Percentiles rank a stretch among this genome's conserved stretches.
Evolutionary conservation across 2,888 invertebrate species (phyloP).

Genomic region (Caenorhabditis drosophilae): DNA sequence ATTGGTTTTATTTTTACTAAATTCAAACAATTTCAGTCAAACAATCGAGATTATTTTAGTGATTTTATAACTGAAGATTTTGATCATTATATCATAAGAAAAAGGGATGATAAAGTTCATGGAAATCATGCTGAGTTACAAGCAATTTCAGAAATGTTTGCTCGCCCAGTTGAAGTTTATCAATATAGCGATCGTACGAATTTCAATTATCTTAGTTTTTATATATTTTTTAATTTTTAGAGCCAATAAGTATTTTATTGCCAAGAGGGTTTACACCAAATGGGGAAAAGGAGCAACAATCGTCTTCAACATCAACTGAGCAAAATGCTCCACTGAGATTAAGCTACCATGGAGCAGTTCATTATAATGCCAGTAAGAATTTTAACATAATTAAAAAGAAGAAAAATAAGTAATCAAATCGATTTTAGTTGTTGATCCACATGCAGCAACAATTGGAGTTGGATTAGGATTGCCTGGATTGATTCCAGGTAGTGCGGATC

Average conservation of each 20-base stretch:
- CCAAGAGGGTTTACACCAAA: no score
- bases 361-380: conserved; percentile 79
- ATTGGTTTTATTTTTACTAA: no score
- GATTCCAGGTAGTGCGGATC: conserved; percentile 60
- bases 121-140: conserved; percentile 91
- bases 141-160: conserved; percentile 87
- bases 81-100: conserved; percentile 81
- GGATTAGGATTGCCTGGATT: conserved; percentile 80
- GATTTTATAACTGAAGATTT: conserved; percentile 90
- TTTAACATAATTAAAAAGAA: conserved; percentile 3
- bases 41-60: conserved; percentile 84
- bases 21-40: no score
- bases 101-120: conserved; percentile 81
- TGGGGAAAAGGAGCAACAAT: conserved; percentile 76
- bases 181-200: conserved; percentile 78
- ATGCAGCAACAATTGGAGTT: conserved; percentile 80
- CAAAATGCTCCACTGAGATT: conserved; percentile 77
- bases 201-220: neutral
- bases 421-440: conserved; percentile 79
- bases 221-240: conserved; percentile 18
- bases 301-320: conserved; percentile 3
- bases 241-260: conserved; percentile 85
- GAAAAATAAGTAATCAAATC: conserved; percentile 3
- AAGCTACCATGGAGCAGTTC: conserved; percentile 84
- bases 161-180: conserved; percentile 85